phyloP scores from a whole-genome alignment of 2,113 vertebrate genomes.

The Neolamprologus tretocephalus region DNA sequence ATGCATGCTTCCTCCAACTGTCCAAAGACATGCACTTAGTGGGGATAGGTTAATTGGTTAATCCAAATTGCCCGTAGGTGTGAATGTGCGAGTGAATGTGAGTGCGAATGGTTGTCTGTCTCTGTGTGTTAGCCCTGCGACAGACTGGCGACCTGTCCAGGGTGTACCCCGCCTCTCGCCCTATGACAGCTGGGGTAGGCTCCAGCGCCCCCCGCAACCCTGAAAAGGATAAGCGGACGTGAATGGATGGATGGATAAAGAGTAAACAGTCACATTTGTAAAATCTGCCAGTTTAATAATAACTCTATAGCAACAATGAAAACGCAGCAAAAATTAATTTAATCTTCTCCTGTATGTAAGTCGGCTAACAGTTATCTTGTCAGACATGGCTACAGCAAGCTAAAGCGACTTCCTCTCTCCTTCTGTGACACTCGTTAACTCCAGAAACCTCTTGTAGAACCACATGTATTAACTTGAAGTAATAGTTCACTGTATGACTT shows the following conservation, averaged over 20 bases:
- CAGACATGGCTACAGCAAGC: neutral
- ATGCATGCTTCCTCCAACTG: too few species aligned
- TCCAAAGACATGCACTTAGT: too few species aligned
- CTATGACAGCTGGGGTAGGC: too few species aligned
- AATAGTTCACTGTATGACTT: neutral
- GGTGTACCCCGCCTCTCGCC: too few species aligned
- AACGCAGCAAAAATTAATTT: neutral
- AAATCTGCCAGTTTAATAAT: neutral
- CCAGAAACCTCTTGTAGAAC: neutral
- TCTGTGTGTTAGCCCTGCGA: too few species aligned
- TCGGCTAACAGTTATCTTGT: neutral
- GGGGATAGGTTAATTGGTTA: too few species aligned
- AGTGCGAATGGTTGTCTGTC: too few species aligned
- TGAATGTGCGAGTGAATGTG: too few species aligned
- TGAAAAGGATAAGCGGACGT: fast-evolving
- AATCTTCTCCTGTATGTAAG: neutral
- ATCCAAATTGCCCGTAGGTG: too few species aligned
- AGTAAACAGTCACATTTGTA: neutral
- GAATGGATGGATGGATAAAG: neutral
- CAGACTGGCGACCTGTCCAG: too few species aligned
- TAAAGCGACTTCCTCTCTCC: neutral
- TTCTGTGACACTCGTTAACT: neutral
- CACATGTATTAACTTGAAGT: neutral
- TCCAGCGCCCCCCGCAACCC: too few species aligned
- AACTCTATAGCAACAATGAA: neutral